Percentiles rank a stretch among this genome's conserved stretches.
Evolutionary conservation across 2,113 vertebrate genomes (phyloP).

Genomic region (Serinus canaria): DNA sequence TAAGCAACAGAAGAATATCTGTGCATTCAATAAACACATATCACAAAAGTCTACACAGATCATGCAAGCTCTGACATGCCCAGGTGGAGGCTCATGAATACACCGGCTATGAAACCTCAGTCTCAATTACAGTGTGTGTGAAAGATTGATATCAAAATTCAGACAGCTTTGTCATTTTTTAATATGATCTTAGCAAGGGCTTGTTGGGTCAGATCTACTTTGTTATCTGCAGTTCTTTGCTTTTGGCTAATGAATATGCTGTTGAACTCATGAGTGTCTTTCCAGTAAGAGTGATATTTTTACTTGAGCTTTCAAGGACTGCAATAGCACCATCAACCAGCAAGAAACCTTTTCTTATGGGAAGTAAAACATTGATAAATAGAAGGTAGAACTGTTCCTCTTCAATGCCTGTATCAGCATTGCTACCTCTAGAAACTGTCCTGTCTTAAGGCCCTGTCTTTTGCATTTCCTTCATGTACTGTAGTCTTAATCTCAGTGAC

Average conservation of each 20-base stretch:
- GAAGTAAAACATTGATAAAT: neutral
- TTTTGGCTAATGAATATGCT: neutral
- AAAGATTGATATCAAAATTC: conserved; percentile 44
- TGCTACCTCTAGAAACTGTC: neutral
- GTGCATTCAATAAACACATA: neutral
- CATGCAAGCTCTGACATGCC: neutral
- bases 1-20: neutral
- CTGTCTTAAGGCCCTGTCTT: neutral
- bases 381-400: neutral
- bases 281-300: neutral
- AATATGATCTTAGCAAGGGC: neutral
- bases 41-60: neutral
- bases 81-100: neutral
- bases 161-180: conserved; percentile 29
- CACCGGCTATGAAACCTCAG: neutral
- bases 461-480: neutral
- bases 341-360: neutral
- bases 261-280: neutral
- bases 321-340: neutral
- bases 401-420: neutral
- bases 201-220: neutral
- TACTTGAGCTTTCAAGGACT: neutral
- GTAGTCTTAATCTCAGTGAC: neutral
- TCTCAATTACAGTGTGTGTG: neutral
- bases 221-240: neutral